Conservation (phyloP, 64 coral and sea anemone species). For the Pocillopora damicornis region DNA sequence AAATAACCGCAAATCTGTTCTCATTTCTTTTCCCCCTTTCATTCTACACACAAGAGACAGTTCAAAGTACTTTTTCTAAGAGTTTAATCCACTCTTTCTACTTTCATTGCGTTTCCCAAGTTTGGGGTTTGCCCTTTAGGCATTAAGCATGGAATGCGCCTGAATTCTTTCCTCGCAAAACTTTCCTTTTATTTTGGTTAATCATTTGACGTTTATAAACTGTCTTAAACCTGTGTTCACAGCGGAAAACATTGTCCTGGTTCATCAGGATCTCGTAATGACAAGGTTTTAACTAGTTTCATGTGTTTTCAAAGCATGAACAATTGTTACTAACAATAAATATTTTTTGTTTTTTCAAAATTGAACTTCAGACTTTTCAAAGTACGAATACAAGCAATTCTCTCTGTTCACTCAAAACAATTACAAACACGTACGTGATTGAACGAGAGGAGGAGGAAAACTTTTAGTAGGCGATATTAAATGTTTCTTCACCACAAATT, state of each 20-base stretch:
- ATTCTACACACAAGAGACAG: neutral
- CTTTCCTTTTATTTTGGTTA: neutral
- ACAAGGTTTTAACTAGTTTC: slow-evolving; percentile 12
- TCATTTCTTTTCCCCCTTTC: neutral
- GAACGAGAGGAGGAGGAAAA: neutral
- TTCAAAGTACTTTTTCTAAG: neutral
- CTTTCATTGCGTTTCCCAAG: neutral
- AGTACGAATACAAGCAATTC: neutral
- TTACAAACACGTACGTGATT: neutral
- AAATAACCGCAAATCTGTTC: neutral
- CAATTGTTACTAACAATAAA: too few relatives aligned
- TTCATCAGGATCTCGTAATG: neutral
- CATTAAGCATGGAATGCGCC: neutral
- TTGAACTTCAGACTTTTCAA: too few relatives aligned
- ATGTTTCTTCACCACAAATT: neutral
- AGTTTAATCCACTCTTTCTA: too few relatives aligned
- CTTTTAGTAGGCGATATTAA: neutral
- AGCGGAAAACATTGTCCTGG: neutral
- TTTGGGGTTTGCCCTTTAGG: neutral
- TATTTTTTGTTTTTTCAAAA: too few relatives aligned
- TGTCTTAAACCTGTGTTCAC: neutral
- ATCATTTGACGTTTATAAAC: neutral
- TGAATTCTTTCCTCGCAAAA: neutral
- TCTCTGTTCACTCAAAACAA: neutral
- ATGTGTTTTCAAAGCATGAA: neutral